Evolutionary conservation across 2,113 vertebrate genomes (phyloP).

Genomic region (Dunckerocampus dactyliophorus): DNA sequence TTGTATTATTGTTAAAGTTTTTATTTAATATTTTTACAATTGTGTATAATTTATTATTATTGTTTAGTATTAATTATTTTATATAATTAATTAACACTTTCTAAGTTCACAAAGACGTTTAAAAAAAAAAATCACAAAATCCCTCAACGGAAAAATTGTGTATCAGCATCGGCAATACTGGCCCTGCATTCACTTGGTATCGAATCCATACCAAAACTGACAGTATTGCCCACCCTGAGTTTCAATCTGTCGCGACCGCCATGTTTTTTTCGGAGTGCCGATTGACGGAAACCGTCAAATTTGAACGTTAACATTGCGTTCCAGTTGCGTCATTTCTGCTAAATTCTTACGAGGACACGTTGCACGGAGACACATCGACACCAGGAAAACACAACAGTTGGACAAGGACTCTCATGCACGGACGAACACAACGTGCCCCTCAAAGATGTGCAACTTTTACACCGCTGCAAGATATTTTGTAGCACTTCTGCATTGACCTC

Average conservation of each 20-base stretch:
- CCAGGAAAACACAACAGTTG: conserved; percentile 23
- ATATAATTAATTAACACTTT: too few relatives aligned
- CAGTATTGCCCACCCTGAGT: background rate
- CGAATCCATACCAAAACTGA: too few relatives aligned
- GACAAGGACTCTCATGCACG: conserved; percentile 50
- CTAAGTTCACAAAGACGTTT: too few relatives aligned
- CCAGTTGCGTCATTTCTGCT: background rate
- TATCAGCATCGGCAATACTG: too few relatives aligned
- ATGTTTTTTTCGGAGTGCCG: background rate
- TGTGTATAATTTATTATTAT: too few relatives aligned
- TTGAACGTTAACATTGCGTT: background rate
- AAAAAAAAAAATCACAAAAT: too few relatives aligned
- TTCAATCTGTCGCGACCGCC: background rate
- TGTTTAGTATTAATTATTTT: too few relatives aligned
- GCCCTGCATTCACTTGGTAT: too few relatives aligned
- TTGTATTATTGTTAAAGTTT: too few relatives aligned
- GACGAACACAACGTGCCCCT: conserved; percentile 1
- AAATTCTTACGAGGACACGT: conserved; percentile 32
- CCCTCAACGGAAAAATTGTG: too few relatives aligned
- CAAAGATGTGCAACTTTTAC: conserved; percentile 12
- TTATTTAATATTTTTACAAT: too few relatives aligned
- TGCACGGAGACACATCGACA: conserved; percentile 38
- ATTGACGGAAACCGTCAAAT: background rate
- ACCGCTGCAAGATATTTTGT: background rate
- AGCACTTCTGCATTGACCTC: conserved; percentile 3